A percentile compares a stretch with the other conserved stretches of the same genome.
These are phyloP conservation scores for Lordiphosa fenestrarum DNA, from an alignment of 2,888 invertebrate species.

Conservation along the genomic window DNA sequence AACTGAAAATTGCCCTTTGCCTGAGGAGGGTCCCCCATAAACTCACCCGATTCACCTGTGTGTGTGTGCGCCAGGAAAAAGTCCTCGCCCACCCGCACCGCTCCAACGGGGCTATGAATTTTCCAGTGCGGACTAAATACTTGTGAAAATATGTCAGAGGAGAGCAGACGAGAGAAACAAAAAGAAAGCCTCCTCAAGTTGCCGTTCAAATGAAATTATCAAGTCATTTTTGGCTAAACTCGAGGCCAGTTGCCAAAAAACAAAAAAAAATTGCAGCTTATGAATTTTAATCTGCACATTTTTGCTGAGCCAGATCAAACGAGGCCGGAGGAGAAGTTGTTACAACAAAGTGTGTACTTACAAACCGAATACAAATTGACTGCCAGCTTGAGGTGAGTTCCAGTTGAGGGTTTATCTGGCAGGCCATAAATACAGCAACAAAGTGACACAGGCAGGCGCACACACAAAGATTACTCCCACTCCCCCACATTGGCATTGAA, in stretches of 20 bases:
- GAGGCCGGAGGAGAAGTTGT: too few species aligned
- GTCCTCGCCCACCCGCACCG: not conserved
- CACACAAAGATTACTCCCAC: not conserved
- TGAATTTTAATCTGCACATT: conserved; percentile 64
- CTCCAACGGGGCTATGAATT: conserved; percentile 57
- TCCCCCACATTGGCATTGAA: conserved; percentile 21
- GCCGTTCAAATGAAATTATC: conserved; percentile 12
- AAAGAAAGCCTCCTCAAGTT: conserved; percentile 16
- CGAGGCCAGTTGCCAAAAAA: too few species aligned
- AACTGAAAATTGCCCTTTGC: conserved; percentile 70
- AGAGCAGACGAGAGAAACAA: not conserved
- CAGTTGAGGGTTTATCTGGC: too few species aligned
- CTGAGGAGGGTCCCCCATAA: conserved; percentile 20
- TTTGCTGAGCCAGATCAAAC: too few species aligned
- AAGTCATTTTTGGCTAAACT: conserved; percentile 28
- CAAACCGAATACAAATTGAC: too few species aligned
- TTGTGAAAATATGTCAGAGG: conserved; percentile 38
- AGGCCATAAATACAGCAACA: too few species aligned
- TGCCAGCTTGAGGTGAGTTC: too few species aligned
- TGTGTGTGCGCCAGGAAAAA: conserved; percentile 14
- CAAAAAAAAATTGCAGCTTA: conserved; percentile 26
- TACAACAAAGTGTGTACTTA: too few species aligned
- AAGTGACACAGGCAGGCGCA: not conserved
- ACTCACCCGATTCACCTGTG: conserved; percentile 3
- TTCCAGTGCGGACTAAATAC: conserved; percentile 45